Evolutionary conservation across 2,113 vertebrate genomes (phyloP).

Genomic region (Oncorhynchus keta): DNA sequence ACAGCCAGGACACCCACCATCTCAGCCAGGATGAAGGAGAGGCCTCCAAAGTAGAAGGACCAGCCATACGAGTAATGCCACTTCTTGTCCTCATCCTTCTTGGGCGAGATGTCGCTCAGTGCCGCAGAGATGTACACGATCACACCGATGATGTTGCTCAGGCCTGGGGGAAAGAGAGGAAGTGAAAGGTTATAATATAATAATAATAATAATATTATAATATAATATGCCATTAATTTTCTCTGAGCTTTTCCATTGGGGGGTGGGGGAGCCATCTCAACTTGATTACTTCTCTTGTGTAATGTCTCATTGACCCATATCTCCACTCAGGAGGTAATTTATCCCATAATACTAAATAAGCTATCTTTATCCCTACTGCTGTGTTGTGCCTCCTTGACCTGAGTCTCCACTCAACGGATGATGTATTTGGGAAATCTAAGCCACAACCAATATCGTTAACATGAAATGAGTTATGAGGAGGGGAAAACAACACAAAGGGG

Average conservation of each 20-base stretch:
- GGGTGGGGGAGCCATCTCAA: not conserved
- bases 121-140: slow-evolving; percentile 94
- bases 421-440: too few relatives aligned
- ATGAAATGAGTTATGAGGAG: too few relatives aligned
- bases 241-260: not conserved
- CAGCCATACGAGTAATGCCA: slow-evolving; percentile 94
- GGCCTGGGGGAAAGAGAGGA: slow-evolving; percentile 66
- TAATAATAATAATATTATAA: not conserved
- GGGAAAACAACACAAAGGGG: too few relatives aligned
- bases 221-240: not conserved
- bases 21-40: slow-evolving; percentile 92
- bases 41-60: slow-evolving; percentile 92
- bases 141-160: slow-evolving; percentile 94
- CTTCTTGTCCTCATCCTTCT: slow-evolving; percentile 89
- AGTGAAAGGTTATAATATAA: not conserved
- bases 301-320: too few relatives aligned
- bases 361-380: too few relatives aligned
- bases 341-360: too few relatives aligned
- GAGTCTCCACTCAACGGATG: too few relatives aligned
- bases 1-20: slow-evolving; percentile 91
- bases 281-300: too few relatives aligned
- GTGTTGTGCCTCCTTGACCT: too few relatives aligned
- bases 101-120: slow-evolving; percentile 87
- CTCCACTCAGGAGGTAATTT: too few relatives aligned
- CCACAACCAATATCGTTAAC: too few relatives aligned